phyloP scores from a whole-genome alignment of 2,113 vertebrate species.

The Cygnus buccinator region DNA sequence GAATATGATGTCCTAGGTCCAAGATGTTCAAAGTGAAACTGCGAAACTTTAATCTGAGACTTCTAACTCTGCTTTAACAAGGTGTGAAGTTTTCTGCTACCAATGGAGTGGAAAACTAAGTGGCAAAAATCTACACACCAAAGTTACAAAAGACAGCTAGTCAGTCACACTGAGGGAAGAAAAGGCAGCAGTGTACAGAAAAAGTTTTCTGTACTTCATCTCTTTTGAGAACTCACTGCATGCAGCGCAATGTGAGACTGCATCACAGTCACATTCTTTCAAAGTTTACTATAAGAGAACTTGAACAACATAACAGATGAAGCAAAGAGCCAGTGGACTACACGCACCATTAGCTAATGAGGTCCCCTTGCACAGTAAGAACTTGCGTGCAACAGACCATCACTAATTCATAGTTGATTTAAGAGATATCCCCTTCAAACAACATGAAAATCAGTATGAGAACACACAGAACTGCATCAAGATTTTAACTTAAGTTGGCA shows the following conservation, averaged over 20 bases:
- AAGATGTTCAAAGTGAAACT: background rate
- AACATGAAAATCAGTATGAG: background rate
- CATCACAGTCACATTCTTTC: conserved; percentile 38
- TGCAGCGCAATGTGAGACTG: background rate
- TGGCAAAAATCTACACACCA: background rate
- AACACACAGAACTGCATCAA: background rate
- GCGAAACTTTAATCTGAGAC: background rate
- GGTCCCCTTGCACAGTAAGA: background rate
- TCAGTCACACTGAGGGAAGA: background rate
- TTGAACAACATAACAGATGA: conserved; percentile 53
- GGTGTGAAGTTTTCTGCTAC: background rate
- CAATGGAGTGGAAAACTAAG: background rate
- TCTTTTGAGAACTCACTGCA: conserved; percentile 14
- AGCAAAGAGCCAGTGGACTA: conserved; percentile 29
- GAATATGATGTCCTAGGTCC: background rate
- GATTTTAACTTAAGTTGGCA: background rate
- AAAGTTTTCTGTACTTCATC: background rate
- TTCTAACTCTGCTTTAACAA: background rate
- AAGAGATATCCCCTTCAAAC: background rate
- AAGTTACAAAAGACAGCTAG: background rate
- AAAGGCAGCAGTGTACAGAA: background rate
- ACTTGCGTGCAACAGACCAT: background rate
- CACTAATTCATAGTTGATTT: background rate
- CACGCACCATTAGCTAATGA: background rate
- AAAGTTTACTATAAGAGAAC: conserved; percentile 24